A percentile compares a stretch with the other conserved stretches of the same genome.
Evolutionary conservation across 2,113 vertebrate genomes (phyloP).

Genomic region (Gobiocypris rarus): DNA sequence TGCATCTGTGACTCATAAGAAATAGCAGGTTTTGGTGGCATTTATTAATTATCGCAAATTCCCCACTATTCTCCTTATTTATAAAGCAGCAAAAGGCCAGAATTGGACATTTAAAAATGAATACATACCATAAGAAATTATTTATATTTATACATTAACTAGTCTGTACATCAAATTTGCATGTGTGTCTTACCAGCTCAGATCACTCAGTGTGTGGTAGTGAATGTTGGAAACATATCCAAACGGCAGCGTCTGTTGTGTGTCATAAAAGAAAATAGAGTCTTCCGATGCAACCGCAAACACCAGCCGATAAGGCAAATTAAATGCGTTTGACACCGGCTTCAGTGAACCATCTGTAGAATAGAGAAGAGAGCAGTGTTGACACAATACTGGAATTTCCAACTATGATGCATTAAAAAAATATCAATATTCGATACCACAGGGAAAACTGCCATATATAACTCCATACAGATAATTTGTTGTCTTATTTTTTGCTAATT

Average conservation of each 20-base stretch:
- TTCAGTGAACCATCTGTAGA: conserved; percentile 72
- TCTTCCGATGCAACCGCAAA: conserved; percentile 97
- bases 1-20: background rate
- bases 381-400: too few species aligned
- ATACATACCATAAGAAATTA: too few species aligned
- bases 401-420: too few species aligned
- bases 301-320: conserved; percentile 90
- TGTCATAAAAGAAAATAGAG: conserved; percentile 92
- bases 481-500: too few species aligned
- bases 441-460: too few species aligned
- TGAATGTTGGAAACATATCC: conserved; percentile 95
- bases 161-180: background rate
- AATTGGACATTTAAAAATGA: too few species aligned
- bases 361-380: background rate
- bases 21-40: background rate
- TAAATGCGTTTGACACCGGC: conserved; percentile 71
- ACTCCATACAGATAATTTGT: too few species aligned
- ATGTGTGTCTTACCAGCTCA: conserved; percentile 83
- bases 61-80: background rate
- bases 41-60: background rate
- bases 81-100: background rate
- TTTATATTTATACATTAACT: too few species aligned
- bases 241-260: conserved; percentile 90
- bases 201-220: conserved; percentile 96
- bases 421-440: too few species aligned